A percentile compares a stretch with the other conserved stretches of the same genome.
Conservation (phyloP, 1,140 invertebrate species). For the Wasmannia auropunctata region DNA sequence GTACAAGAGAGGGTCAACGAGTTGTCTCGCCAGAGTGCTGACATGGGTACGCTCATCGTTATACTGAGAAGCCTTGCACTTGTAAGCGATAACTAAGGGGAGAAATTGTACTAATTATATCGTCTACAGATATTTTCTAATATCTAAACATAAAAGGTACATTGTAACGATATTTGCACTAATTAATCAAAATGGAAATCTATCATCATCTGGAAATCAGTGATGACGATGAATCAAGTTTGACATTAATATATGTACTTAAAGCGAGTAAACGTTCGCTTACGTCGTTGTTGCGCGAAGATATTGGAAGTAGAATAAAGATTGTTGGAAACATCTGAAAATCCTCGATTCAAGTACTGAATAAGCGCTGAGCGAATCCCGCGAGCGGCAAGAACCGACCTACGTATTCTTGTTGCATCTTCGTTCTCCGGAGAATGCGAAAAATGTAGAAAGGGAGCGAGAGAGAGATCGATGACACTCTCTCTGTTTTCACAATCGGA, state of each 20-base stretch:
- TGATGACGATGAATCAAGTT: background rate
- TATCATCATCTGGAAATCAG: background rate
- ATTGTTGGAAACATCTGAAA: constrained; percentile 9
- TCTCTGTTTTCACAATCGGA: constrained; percentile 56
- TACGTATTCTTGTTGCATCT: constrained; percentile 77
- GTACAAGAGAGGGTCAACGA: constrained; percentile 24
- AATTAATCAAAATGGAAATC: background rate
- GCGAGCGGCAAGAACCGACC: constrained; percentile 32
- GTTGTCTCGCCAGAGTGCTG: constrained; percentile 9
- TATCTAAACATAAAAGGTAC: background rate
- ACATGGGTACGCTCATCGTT: background rate
- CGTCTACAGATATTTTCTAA: background rate
- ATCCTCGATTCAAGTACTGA: constrained; percentile 10
- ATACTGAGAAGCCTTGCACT: constrained; percentile 9
- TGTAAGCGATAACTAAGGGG: background rate
- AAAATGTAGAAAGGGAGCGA: constrained; percentile 76
- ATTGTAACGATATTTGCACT: background rate
- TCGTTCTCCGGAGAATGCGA: constrained; percentile 76
- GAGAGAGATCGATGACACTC: constrained; percentile 56
- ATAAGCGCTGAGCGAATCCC: constrained; percentile 24
- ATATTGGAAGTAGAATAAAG: background rate
- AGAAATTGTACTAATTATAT: background rate
- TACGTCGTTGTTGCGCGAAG: background rate
- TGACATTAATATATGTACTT: background rate
- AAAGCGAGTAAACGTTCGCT: background rate